These are phyloP conservation scores for Drosophila watanabei DNA, from an alignment of 1,140 invertebrate genomes.

Conservation along the genomic window DNA sequence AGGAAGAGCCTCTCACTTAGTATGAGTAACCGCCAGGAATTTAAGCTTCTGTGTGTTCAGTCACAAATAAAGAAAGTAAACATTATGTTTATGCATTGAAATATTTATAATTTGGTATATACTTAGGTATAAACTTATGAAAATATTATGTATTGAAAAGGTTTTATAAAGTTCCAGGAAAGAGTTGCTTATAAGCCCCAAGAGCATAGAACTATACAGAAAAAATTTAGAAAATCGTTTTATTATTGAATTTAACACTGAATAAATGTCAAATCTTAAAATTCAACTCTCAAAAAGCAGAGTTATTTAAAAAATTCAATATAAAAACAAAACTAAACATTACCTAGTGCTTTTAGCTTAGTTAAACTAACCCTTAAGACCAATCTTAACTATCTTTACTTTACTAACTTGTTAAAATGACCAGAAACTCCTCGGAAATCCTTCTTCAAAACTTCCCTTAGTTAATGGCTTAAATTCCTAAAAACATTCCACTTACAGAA, in stretches of 20 bases:
- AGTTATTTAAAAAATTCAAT: background rate
- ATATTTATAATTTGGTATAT: background rate
- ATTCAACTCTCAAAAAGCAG: background rate
- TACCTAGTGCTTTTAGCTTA: background rate
- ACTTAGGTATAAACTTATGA: background rate
- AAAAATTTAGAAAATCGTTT: background rate
- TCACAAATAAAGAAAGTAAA: background rate
- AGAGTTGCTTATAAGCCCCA: background rate
- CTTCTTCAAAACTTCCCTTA: background rate
- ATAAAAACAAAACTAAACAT: no score
- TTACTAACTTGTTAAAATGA: background rate
- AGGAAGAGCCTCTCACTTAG: no score
- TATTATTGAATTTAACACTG: background rate
- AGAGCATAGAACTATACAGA: background rate
- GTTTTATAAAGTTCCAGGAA: no score
- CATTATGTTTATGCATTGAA: background rate
- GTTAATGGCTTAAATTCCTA: background rate
- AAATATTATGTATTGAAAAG: background rate
- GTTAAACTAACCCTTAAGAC: background rate
- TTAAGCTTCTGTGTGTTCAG: background rate
- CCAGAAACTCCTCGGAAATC: background rate
- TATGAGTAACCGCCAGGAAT: background rate
- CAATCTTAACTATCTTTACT: background rate
- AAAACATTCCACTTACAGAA: background rate
- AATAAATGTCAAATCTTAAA: background rate